These are phyloP conservation scores for Drosophila mettleri DNA, from an alignment of 2,888 invertebrate species.

Conservation along the genomic window DNA sequence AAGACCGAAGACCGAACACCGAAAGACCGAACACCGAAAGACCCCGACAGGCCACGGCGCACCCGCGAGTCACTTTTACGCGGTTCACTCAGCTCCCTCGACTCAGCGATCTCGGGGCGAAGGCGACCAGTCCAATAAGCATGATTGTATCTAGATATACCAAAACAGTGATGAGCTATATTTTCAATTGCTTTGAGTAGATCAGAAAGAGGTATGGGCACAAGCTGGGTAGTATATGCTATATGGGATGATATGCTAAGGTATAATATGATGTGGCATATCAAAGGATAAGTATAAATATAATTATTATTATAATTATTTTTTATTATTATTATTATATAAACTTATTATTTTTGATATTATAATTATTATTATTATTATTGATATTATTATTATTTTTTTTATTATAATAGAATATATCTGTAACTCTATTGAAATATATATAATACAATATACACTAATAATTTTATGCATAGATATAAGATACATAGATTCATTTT, in stretches of 20 bases:
- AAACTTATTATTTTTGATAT: too few relatives aligned
- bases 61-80: conserved; percentile 82
- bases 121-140: conserved; percentile 52
- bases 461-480: too few relatives aligned
- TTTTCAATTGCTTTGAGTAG: not conserved
- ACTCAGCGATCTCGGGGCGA: conserved; percentile 30
- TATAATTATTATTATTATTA: too few relatives aligned
- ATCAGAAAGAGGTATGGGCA: not conserved
- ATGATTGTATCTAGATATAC: conserved; percentile 56
- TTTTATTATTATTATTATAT: too few relatives aligned
- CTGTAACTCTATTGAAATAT: too few relatives aligned
- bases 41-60: conserved; percentile 76
- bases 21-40: conserved; percentile 27
- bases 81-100: conserved; percentile 47
- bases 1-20: conserved; percentile 19
- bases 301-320: too few relatives aligned
- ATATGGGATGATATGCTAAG: not conserved
- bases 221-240: not conserved
- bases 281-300: not conserved
- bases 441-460: too few relatives aligned
- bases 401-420: too few relatives aligned
- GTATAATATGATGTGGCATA: not conserved
- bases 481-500: too few relatives aligned
- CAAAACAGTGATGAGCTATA: conserved; percentile 47
- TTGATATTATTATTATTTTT: too few relatives aligned